These are phyloP conservation scores for Trichogramma dendrolimi DNA, from an alignment of 2,888 invertebrate genomes.

Conservation along the genomic window DNA sequence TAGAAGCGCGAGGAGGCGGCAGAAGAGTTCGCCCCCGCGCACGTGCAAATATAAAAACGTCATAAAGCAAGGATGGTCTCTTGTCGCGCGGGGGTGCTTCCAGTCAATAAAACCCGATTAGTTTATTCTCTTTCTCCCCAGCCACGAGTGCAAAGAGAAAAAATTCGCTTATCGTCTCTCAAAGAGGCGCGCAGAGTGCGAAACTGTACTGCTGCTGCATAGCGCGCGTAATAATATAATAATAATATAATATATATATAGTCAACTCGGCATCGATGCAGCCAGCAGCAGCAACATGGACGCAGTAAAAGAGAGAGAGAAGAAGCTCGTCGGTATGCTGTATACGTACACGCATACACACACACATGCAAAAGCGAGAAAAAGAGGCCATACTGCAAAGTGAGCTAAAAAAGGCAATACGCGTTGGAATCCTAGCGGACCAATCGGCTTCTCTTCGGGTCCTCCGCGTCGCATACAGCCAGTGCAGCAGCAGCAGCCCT, in stretches of 20 bases:
- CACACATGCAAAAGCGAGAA: neutral
- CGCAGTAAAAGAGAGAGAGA: neutral
- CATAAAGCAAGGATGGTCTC: neutral
- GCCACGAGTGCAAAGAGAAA: conserved; percentile 14
- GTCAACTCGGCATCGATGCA: too few species aligned
- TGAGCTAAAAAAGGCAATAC: conserved; percentile 19
- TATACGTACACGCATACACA: too few species aligned
- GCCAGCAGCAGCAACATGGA: neutral
- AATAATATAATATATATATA: too few species aligned
- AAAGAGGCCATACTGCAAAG: conserved; percentile 23
- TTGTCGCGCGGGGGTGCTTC: conserved; percentile 6
- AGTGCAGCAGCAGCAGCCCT: too few species aligned
- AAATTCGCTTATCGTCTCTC: neutral
- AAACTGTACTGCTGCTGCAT: too few species aligned
- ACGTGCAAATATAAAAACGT: too few species aligned
- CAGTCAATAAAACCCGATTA: conserved; percentile 28
- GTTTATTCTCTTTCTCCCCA: conserved; percentile 15
- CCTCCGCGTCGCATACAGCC: conserved; percentile 6
- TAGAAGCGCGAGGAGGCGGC: neutral
- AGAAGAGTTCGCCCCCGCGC: too few species aligned
- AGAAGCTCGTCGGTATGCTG: neutral
- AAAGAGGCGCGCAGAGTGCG: too few species aligned
- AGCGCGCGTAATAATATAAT: too few species aligned
- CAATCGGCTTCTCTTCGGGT: conserved; percentile 9
- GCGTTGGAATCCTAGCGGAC: conserved; percentile 12